Percentiles rank a stretch among this genome's conserved stretches.
phyloP scores from a whole-genome alignment of 2,888 invertebrate genomes.

The Theretra japonica region DNA sequence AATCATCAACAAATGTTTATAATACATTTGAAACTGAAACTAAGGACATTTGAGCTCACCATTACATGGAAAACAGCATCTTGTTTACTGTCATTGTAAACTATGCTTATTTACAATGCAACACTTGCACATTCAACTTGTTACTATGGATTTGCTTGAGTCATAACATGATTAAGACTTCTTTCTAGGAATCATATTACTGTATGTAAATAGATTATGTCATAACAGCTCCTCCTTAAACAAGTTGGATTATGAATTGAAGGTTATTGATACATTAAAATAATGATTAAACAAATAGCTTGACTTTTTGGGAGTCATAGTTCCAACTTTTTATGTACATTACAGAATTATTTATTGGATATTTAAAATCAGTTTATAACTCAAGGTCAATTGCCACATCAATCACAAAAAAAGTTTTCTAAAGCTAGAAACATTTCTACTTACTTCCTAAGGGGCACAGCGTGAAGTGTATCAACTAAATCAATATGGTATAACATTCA shows the following conservation, averaged over 20 bases:
- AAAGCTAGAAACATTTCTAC: not conserved
- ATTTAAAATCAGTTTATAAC: too few species aligned
- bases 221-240: not conserved
- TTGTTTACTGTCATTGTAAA: not conserved
- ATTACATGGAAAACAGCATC: not conserved
- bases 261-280: too few species aligned
- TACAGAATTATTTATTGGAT: too few species aligned
- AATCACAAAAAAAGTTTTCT: not conserved
- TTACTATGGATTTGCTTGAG: slow-evolving; percentile 1
- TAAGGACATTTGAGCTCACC: too few species aligned
- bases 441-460: not conserved
- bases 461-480: not conserved
- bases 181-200: not conserved
- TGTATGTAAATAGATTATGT: slow-evolving; percentile 13
- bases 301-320: too few species aligned
- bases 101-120: not conserved
- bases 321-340: too few species aligned
- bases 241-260: too few species aligned
- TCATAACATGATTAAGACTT: not conserved
- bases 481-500: not conserved
- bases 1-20: too few species aligned
- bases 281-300: too few species aligned
- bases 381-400: too few species aligned
- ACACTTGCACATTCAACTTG: slow-evolving; percentile 14
- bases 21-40: too few species aligned